These are phyloP conservation scores for Penaeus japonicus DNA, from an alignment of 1,140 invertebrate species.

Conservation along the genomic window DNA sequence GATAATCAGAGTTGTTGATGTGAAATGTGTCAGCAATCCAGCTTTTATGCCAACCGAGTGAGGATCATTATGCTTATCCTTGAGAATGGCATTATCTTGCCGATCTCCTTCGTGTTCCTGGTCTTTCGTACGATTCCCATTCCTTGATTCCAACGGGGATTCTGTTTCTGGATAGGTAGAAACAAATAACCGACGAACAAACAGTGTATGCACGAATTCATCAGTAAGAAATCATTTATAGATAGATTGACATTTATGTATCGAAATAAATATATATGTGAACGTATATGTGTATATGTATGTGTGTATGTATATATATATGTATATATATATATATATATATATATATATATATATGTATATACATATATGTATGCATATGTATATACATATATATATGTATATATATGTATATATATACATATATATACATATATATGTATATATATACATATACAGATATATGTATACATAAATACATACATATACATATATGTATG, in stretches of 20 bases:
- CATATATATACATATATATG: not conserved
- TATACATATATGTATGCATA: not conserved
- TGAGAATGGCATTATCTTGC: too few relatives aligned
- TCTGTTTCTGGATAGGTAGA: not conserved
- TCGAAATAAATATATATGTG: not conserved
- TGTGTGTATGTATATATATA: slow-evolving; percentile 8
- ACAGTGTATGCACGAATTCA: not conserved
- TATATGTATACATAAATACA: not conserved
- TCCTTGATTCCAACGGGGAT: too few relatives aligned
- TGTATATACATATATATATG: not conserved
- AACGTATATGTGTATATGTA: not conserved
- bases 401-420: not conserved
- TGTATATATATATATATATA: slow-evolving; percentile 13
- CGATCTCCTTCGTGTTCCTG: too few relatives aligned
- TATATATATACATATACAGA: not conserved
- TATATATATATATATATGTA: slow-evolving; percentile 6
- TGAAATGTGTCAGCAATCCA: too few relatives aligned
- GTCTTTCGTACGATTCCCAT: too few relatives aligned
- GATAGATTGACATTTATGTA: not conserved
- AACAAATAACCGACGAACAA: not conserved
- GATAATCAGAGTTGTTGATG: too few relatives aligned
- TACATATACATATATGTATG: not conserved
- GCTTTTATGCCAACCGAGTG: too few relatives aligned
- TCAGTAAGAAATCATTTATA: not conserved
- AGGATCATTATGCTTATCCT: too few relatives aligned